Conservation (phyloP, 2,888 invertebrate species). For the Heteromyza rotundicornis region DNA sequence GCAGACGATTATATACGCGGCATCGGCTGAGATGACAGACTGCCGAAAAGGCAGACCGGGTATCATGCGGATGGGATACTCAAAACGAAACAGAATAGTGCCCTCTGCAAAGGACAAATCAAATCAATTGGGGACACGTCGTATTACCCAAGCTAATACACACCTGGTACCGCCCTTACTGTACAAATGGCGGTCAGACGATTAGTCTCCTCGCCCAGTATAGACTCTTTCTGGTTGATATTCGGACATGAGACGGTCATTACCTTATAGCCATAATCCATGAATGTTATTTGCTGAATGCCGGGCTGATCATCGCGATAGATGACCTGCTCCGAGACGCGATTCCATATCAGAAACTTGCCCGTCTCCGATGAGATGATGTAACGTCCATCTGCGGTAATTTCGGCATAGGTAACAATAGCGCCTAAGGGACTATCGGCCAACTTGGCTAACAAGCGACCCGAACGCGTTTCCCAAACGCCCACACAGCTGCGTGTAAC, state of each 20-base stretch:
- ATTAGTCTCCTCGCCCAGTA: conserved; percentile 70
- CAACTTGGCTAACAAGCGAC: conserved; percentile 82
- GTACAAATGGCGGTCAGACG: conserved; percentile 70
- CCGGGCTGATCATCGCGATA: conserved; percentile 78
- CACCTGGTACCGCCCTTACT: conserved; percentile 77
- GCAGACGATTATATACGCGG: conserved; percentile 76
- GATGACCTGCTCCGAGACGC: conserved; percentile 71
- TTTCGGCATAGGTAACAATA: conserved; percentile 90
- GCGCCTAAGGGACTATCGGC: conserved; percentile 92
- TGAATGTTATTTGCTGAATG: conserved; percentile 62
- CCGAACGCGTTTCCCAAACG: conserved; percentile 89
- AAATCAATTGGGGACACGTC: neutral
- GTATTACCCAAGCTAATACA: conserved; percentile 3
- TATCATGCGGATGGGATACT: conserved; percentile 78
- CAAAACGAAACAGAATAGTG: conserved; percentile 77
- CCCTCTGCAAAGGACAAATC: conserved; percentile 68
- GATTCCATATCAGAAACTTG: conserved; percentile 87
- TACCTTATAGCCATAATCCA: conserved; percentile 60
- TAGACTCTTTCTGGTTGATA: conserved; percentile 63
- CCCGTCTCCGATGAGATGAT: conserved; percentile 93
- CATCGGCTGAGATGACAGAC: conserved; percentile 83
- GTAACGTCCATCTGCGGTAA: conserved; percentile 82
- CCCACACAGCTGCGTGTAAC: conserved; percentile 95
- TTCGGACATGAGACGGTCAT: conserved; percentile 61
- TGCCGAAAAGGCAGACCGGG: conserved; percentile 75